Percentiles rank a stretch among this genome's conserved stretches.
Conservation (phyloP, 2,797 vertebrate genomes). For the Etheostoma perlongum region DNA sequence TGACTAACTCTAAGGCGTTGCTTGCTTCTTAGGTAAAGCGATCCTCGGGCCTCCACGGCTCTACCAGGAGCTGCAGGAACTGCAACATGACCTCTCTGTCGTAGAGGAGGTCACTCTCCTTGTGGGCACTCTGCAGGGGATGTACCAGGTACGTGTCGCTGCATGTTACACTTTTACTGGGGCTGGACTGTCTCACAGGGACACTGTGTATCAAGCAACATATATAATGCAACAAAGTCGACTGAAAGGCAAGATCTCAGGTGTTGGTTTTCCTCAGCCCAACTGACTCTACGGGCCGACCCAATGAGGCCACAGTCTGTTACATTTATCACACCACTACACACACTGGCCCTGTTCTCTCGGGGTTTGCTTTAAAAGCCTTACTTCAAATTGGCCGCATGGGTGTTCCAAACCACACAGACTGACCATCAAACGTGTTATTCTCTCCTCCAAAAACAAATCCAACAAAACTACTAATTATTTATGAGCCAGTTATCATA, state of each 20-base stretch:
- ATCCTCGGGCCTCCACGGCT: conserved; percentile 94
- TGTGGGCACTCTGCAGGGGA: conserved; percentile 93
- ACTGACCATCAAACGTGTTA: conserved; percentile 34
- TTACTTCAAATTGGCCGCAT: conserved; percentile 19
- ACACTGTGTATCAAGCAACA: conserved; percentile 5
- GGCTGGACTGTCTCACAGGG: not conserved
- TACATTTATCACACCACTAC: conserved; percentile 16
- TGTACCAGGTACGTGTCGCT: conserved; percentile 89
- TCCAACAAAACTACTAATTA: too few relatives aligned
- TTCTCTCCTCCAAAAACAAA: conserved; percentile 16
- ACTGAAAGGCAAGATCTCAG: not conserved
- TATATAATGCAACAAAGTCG: conserved; percentile 7
- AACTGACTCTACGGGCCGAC: conserved; percentile 6
- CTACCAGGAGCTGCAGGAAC: conserved; percentile 96
- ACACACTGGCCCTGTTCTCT: conserved; percentile 10
- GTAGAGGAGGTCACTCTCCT: conserved; percentile 95
- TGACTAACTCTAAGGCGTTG: not conserved
- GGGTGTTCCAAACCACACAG: not conserved
- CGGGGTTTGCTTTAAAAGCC: conserved; percentile 23
- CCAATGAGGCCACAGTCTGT: conserved; percentile 3
- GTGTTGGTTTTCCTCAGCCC: not conserved
- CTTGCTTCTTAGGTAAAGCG: conserved; percentile 83
- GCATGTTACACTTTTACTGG: not conserved
- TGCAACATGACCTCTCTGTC: conserved; percentile 94
- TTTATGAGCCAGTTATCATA: conserved; percentile 25